Base-by-base conservation (phyloP, 2,113 vertebrate genomes). In the Melanostigma gelatinosum region DNA sequence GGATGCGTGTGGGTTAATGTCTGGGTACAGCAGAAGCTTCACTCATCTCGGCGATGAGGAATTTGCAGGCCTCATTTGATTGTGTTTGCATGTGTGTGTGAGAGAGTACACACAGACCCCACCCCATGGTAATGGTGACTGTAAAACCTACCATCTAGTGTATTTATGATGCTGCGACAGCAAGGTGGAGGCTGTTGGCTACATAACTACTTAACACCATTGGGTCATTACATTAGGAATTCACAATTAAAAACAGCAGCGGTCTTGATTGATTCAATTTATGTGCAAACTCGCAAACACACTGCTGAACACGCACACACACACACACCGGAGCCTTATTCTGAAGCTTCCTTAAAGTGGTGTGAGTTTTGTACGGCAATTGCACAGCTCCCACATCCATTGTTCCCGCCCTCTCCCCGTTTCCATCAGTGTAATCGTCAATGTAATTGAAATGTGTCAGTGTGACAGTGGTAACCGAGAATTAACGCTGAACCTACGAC, bases 1-100 rank as follows among this genome's bases (percentile, higher is more conserved):
- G 85, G 91, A 87, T 90, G 85, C 62, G 71, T 72, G 83, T 54
- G 84, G 91, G 92, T 90, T 92, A 91, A 92, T 89, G 90, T 91
- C 80, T 89, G 92, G 86, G 86, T 90, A 79, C 15, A 73, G 82
- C 83, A 80, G 80, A 76, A 75, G 88, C 82, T 89, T 90, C 84
- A 76, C 84, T 88, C 89, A 82, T 90, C 61, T 72, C 58, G 15
- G 77, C 34, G 73, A 86, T 86, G 90, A 88, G 85, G 61, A 87
- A 84, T 89, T 73, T 79, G 84, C 79, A 77, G 80, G 75, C 79
- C 83, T 76, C 73, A 79, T 80, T 83, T 87, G 72, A 75, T 72
- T 57, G 79, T 34, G 44, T 40, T 4, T 79, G 77, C 1, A 4
- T 61, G 60, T 71, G 40, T 69, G 74, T 72, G 40, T 72, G 50